Percentiles rank a stretch among this genome's conserved stretches.
These are phyloP conservation scores for Triplophysa siluroides DNA, from an alignment of 2,113 vertebrate genomes.

Conservation along the genomic window DNA sequence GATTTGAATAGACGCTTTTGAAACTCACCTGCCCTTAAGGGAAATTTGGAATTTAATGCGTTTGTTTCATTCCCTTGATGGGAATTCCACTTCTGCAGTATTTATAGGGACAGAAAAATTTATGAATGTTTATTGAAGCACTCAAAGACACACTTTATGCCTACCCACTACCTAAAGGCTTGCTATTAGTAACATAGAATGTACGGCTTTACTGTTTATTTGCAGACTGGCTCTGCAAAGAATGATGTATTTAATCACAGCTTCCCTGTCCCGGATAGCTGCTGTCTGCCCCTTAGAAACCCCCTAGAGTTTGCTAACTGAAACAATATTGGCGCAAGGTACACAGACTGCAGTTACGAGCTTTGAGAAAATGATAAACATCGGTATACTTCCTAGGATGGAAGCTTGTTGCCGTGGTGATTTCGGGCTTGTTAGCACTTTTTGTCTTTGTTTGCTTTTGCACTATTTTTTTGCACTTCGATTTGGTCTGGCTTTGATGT, in stretches of 20 bases:
- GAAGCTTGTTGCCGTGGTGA: constrained; percentile 64
- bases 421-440: constrained; percentile 57
- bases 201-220: constrained; percentile 34
- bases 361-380: constrained; percentile 9
- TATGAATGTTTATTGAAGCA: constrained; percentile 39
- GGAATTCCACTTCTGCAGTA: not conserved
- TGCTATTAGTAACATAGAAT: constrained; percentile 21
- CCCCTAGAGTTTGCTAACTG: not conserved
- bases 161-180: not conserved
- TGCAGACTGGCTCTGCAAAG: constrained; percentile 60
- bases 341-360: not conserved
- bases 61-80: not conserved
- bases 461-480: constrained; percentile 63
- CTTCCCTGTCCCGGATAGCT: constrained; percentile 2
- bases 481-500: constrained; percentile 45
- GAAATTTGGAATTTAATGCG: no score
- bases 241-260: not conserved
- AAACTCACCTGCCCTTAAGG: not conserved
- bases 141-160: not conserved
- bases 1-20: constrained; percentile 21
- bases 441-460: constrained; percentile 59
- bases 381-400: constrained; percentile 15
- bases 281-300: not conserved
- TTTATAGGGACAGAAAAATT: not conserved
- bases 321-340: not conserved